Evolutionary conservation across 2,888 invertebrate genomes (phyloP).

Genomic region (Lasioglossum vierecki): DNA sequence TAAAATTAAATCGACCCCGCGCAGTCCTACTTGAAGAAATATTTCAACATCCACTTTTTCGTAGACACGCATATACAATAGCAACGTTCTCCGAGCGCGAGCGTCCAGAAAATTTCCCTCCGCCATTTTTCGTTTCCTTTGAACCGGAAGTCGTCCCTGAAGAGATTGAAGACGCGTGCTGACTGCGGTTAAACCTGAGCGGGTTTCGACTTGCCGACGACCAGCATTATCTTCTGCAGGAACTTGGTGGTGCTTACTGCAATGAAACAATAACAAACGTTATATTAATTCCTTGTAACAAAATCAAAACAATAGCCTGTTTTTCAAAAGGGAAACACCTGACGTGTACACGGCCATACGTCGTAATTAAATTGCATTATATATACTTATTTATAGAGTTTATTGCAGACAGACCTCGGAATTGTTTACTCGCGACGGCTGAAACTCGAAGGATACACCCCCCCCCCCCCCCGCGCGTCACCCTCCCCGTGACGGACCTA

Average conservation of each 20-base stretch:
- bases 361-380: no score
- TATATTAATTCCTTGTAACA: not conserved
- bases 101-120: constrained; percentile 14
- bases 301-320: not conserved
- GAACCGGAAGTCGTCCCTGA: constrained; percentile 33
- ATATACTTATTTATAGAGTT: no score
- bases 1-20: not conserved
- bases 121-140: constrained; percentile 35
- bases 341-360: no score
- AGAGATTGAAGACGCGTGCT: constrained; percentile 27
- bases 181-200: constrained; percentile 87
- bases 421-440: no score
- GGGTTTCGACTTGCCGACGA: constrained; percentile 90
- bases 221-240: constrained; percentile 90
- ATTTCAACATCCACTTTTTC: not conserved
- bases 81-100: not conserved
- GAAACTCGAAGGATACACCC: no score
- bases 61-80: not conserved
- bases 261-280: constrained; percentile 68
- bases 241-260: constrained; percentile 87
- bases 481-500: no score
- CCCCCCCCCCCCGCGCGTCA: no score
- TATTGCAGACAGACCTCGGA: no score
- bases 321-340: not conserved
- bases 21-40: not conserved